Evolutionary conservation across 2,888 invertebrate genomes (phyloP), one percentile per base, ranked within the genome.

Genomic region (Lymantria monacha): DNA sequence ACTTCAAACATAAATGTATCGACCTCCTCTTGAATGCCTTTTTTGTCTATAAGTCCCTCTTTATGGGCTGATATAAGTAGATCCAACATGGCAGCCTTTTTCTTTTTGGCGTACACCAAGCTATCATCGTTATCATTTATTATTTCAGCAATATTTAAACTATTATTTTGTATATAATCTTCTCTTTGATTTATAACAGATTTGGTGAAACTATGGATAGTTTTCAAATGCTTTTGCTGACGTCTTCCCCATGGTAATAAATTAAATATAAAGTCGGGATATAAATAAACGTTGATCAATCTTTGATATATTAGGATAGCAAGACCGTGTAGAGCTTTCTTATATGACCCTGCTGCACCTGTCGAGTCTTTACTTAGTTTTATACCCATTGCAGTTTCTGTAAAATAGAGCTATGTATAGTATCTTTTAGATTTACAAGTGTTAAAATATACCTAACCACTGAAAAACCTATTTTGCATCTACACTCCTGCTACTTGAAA

Each of bases 1-100:
- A 93, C 93, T 70, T 92, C 94, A 77, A 94, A 94, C 92, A 94
- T 93, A 61, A 94, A 94, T 0, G 94, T 94, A 59, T 94, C 93
- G 0, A 94, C 93, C 79, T 94, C 93, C 69, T 94, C 93, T 46
- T 93, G 84, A 50, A 95, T 92, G 49, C 93, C 93, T 12, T 87
- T 69, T 61, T 92, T 88, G 12, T 89, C 89, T 33, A 94, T 74
- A 1, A 81, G 83, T 0, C 92, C 92, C 51, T 92, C 87, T 41
- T 89, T 84, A 53, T 85, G 89, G 9, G 92, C 85, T 44, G 92
- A 86, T 22, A 94, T 66, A 2, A 94, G 69, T 36, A 94, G 79
- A 76, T 94, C 94, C 57, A 94, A 76, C 72, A 94, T 93, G 0
- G 92, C 93, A 42, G 90, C 79, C 70, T 84, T 40, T 83, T 73